Evolutionary conservation across 1,140 invertebrate species (phyloP), one percentile per base, ranked within the genome.

Genomic region (Episyrphus balteatus): DNA sequence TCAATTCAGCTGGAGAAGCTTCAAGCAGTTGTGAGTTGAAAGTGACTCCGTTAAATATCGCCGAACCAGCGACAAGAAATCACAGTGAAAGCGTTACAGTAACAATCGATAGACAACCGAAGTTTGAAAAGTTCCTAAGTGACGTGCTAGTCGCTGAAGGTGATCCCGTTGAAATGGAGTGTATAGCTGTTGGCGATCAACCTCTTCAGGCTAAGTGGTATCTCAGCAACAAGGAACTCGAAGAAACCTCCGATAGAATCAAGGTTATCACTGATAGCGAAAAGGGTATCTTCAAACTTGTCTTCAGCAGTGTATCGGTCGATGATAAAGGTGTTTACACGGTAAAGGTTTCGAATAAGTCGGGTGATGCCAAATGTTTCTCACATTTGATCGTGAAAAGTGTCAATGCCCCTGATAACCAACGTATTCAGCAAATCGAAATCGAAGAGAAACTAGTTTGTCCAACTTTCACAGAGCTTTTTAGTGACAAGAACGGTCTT

Each of bases 361-460:
- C 74, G 17, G 86, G 86, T n/a, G 83, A 88, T 54, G 83, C 82
- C 1, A 86, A 87, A 58, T 85, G 84, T 55, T 86, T 88, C 50
- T 82, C 84, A 0, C 81, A 85, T 52, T 57, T 90, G 3, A 85
- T 83, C 37, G 82, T 87, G 0, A 83, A 82, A 63, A 71, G 75
- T 0, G 68, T 75, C 9, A 70, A 70, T 38, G 52, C 54, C 2
- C 55, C 61, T 0, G 65, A 66, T 36, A 51, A 51, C 34, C 55
- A 63, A 11, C 59, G 57, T 12, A 56, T 54, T 15, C 62, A 55
- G 10, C 64, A 61, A 15, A 54, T 75, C 0, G 70, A 75, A 33
- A 73, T 77, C 54, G 72, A 78, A 49, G 75, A 80, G 26, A 79
- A 78, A 48, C 61, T 74, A 2, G 54, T 73, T 21, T 70, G 77